Evolutionary conservation across 2,113 vertebrate species (phyloP), one percentile per base, ranked within the genome.

Genomic region (Panurus biarmicus): DNA sequence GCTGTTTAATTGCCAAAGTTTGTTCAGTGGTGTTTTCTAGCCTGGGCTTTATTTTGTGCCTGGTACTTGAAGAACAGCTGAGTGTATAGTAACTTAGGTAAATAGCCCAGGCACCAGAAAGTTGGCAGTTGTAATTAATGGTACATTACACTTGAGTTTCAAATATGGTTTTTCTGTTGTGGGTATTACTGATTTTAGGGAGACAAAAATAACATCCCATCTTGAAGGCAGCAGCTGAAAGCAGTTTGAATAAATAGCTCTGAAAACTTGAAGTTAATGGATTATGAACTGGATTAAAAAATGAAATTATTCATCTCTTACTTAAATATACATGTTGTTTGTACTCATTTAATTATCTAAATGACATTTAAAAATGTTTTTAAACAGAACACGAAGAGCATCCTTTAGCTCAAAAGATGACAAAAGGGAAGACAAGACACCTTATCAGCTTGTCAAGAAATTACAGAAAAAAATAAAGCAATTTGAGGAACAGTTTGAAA

Each of bases 401-500:
- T 99, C 98, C 6, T 98, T 99, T 91, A 98, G 98, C 96, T 99
- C 98, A 92, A 99, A 98, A 97, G 99, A 99, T 96, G 98, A 98
- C n/a, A 97, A 98, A 97, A 98, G 97, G 97, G 98, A 98, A 96
- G 98, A 99, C 56, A 98, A 98, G 18, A 98, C 98, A 89, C 98
- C 98, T 22, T 98, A 99, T 95, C 99, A 99, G 82, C 98, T 99
- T 97, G 99, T 98, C 91, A 99, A 99, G 97, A 99, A 99, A 97
- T 98, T 99, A 75, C 99, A 99, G 96, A 99, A 99, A 97, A 99
- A 99, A 97, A 99, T 99, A 81, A 99, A 98, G 74, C 99, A 99
- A 95, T 99, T 99, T 97, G 99, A 99, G 67, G 99, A 99, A 95
- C 99, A 99, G 65, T 99, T 99, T 97, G 99, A 99, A 97, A 99